These are phyloP conservation scores for Cyrtonyx montezumae DNA, from an alignment of 2,113 vertebrate species.

Conservation along the genomic window DNA sequence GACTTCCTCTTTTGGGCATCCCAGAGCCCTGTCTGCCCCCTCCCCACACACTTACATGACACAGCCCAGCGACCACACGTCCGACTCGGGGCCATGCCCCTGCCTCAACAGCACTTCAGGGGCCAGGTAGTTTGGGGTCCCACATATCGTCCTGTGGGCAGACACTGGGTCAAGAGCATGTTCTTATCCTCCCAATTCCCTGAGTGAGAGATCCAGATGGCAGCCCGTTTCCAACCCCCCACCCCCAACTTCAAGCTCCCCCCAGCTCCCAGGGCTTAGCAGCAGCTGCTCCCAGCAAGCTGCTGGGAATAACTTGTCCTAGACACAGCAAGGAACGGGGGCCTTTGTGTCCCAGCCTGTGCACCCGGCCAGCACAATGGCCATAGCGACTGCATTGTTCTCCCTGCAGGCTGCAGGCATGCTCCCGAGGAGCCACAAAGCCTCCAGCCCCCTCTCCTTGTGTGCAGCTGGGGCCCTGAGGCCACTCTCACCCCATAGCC, in stretches of 20 bases:
- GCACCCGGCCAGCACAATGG: conserved; percentile 60
- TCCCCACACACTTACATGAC: conserved; percentile 88
- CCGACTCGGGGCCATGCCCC: conserved; percentile 93
- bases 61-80: conserved; percentile 96
- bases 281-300: conserved; percentile 57
- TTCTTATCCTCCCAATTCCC: neutral
- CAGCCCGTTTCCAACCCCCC: neutral
- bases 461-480: conserved; percentile 16
- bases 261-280: neutral
- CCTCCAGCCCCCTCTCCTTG: conserved; percentile 8
- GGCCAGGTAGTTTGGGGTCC: conserved; percentile 98
- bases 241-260: neutral
- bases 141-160: conserved; percentile 93
- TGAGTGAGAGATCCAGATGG: neutral
- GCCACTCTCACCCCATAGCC: neutral
- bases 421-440: conserved; percentile 29
- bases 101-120: conserved; percentile 97
- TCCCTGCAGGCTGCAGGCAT: neutral
- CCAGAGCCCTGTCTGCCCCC: neutral
- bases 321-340: conserved; percentile 44
- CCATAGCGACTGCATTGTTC: conserved; percentile 58
- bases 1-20: neutral
- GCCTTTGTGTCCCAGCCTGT: conserved; percentile 58
- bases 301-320: conserved; percentile 39
- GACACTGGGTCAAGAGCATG: neutral